These are phyloP conservation scores for Sipha maydis DNA, from an alignment of 2,888 invertebrate genomes.

Conservation along the genomic window DNA sequence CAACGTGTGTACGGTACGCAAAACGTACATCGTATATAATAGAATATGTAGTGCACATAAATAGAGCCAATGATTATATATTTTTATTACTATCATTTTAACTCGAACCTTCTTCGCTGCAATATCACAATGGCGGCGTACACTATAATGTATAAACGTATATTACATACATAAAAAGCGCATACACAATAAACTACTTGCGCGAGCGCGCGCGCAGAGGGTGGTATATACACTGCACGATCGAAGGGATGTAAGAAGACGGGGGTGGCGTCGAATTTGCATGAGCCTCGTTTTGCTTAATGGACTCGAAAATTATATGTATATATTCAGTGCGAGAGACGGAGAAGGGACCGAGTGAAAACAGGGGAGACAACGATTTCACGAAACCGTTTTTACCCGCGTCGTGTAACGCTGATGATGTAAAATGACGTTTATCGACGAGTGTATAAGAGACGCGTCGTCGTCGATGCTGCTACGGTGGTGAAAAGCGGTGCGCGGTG, in stretches of 20 bases:
- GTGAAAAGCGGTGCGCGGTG: background rate
- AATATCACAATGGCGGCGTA: background rate
- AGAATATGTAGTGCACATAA: too few species aligned
- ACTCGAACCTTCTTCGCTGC: background rate
- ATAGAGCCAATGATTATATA: background rate
- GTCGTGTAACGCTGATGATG: conserved; percentile 18
- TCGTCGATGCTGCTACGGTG: background rate
- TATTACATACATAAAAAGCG: too few species aligned
- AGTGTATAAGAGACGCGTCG: background rate
- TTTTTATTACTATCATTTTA: conserved; percentile 4
- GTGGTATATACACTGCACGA: background rate
- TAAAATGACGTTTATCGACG: conserved; percentile 53
- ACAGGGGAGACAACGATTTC: conserved; percentile 40
- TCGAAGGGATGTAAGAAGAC: background rate
- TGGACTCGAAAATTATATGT: conserved; percentile 60
- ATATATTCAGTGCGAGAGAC: background rate
- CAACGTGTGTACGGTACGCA: background rate
- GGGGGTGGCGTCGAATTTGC: conserved; percentile 51
- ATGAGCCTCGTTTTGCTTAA: conserved; percentile 61
- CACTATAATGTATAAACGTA: background rate
- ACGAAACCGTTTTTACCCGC: conserved; percentile 27
- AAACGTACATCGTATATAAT: background rate
- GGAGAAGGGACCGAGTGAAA: background rate
- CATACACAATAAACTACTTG: conserved; percentile 22
- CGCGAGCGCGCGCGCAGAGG: background rate